phyloP scores from a whole-genome alignment of 2,888 invertebrate genomes.

The Heliconius ethilla region DNA sequence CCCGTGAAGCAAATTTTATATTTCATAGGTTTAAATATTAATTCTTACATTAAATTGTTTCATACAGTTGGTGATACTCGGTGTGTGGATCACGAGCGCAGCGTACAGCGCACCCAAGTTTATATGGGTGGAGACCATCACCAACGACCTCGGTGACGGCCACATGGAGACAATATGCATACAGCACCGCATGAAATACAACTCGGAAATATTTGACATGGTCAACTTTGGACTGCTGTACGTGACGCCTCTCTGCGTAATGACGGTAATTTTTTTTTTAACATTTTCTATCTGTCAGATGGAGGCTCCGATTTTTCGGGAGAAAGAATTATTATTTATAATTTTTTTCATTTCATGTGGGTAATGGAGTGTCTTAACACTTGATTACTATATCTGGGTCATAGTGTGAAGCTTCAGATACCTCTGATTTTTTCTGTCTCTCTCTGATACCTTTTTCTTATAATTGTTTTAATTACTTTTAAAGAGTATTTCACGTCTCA shows the following conservation, averaged over 20 bases:
- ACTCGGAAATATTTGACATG: conserved; percentile 89
- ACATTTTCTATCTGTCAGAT: neutral
- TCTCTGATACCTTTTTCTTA: too few species aligned
- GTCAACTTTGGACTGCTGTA: conserved; percentile 92
- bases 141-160: conserved; percentile 82
- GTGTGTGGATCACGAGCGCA: conserved; percentile 92
- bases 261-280: conserved; percentile 82
- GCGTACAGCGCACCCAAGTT: conserved; percentile 92
- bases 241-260: conserved; percentile 89
- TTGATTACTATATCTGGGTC: too few species aligned
- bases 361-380: too few species aligned
- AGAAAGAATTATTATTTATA: too few species aligned
- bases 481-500: too few species aligned
- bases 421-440: too few species aligned
- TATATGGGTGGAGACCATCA: conserved; percentile 90
- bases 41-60: conserved; percentile 30
- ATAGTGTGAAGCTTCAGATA: too few species aligned
- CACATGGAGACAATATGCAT: conserved; percentile 87
- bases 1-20: neutral
- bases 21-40: neutral
- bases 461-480: too few species aligned
- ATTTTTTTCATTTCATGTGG: too few species aligned
- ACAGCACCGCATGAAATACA: conserved; percentile 88
- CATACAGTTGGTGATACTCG: conserved; percentile 86
- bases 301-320: too few species aligned